Evolutionary conservation across 2,797 vertebrate species (phyloP).

Genomic region (Macropodus opercularis): DNA sequence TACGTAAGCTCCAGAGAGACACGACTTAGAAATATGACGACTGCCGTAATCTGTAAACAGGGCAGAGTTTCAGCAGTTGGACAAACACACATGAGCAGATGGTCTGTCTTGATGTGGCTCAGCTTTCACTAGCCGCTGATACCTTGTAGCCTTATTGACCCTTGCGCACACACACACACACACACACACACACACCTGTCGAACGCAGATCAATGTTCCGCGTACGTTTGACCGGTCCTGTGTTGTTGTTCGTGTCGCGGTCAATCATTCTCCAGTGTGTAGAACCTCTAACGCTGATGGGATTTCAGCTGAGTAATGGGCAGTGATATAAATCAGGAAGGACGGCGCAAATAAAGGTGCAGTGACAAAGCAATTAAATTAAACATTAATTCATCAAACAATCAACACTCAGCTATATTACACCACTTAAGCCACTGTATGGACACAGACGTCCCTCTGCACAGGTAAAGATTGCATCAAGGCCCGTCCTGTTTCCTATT

Average conservation of each 20-base stretch:
- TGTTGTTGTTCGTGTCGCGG: not conserved
- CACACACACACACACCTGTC: too few species aligned
- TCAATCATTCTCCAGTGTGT: not conserved
- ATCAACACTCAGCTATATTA: not conserved
- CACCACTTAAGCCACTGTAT: too few species aligned
- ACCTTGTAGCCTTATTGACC: slow-evolving; percentile 1
- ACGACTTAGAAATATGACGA: not conserved
- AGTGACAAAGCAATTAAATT: slow-evolving; percentile 32
- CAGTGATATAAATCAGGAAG: slow-evolving; percentile 7
- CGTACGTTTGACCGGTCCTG: not conserved
- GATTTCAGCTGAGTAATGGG: slow-evolving; percentile 3
- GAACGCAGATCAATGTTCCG: slow-evolving; percentile 3
- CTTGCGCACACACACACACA: too few species aligned
- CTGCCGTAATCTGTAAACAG: not conserved
- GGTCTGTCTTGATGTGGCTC: slow-evolving; percentile 1
- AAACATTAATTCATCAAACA: not conserved
- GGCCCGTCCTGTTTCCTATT: too few species aligned
- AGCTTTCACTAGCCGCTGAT: not conserved
- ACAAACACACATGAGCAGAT: not conserved
- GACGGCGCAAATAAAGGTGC: not conserved
- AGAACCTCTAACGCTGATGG: not conserved
- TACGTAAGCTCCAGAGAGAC: not conserved
- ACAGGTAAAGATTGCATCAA: not conserved
- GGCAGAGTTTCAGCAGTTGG: too few species aligned
- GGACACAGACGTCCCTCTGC: not conserved